Percentiles rank a stretch among this genome's conserved stretches.
These are phyloP conservation scores for Florisuga fusca DNA, from an alignment of 2,797 vertebrate species.

Conservation along the genomic window DNA sequence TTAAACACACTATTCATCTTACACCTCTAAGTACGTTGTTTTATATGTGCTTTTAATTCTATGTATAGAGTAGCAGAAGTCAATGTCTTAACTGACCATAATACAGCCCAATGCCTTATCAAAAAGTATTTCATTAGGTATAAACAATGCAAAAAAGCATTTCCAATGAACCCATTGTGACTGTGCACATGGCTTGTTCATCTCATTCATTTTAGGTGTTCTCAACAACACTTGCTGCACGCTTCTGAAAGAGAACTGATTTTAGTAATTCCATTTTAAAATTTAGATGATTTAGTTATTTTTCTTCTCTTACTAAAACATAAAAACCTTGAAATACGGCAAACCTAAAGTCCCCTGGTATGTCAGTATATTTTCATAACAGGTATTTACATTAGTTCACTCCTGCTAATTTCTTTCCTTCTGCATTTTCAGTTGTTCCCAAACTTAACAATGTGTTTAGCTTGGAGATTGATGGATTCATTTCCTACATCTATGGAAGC, in stretches of 20 bases:
- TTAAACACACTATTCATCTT: neutral
- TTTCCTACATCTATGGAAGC: slow-evolving; percentile 93
- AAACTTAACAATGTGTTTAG: slow-evolving; percentile 92
- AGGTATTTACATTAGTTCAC: neutral
- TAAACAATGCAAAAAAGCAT: neutral
- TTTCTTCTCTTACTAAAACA: neutral
- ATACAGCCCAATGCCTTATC: neutral
- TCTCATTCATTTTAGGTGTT: neutral
- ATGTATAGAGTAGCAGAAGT: neutral
- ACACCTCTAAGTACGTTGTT: neutral
- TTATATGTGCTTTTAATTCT: neutral
- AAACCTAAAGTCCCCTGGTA: neutral
- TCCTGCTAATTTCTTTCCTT: neutral
- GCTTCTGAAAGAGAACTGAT: neutral
- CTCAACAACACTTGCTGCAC: neutral
- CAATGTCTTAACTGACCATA: neutral
- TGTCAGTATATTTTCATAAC: neutral
- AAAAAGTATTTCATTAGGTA: neutral
- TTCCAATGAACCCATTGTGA: neutral
- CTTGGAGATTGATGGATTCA: slow-evolving; percentile 88
- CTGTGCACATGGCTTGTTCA: neutral
- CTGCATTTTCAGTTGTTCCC: slow-evolving; percentile 86
- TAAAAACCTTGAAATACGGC: neutral
- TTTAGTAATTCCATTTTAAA: neutral
- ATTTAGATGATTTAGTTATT: neutral